Evolutionary conservation across 2,888 invertebrate species (phyloP), one percentile per base, ranked within the genome.

Genomic region (Graphium colonna): DNA sequence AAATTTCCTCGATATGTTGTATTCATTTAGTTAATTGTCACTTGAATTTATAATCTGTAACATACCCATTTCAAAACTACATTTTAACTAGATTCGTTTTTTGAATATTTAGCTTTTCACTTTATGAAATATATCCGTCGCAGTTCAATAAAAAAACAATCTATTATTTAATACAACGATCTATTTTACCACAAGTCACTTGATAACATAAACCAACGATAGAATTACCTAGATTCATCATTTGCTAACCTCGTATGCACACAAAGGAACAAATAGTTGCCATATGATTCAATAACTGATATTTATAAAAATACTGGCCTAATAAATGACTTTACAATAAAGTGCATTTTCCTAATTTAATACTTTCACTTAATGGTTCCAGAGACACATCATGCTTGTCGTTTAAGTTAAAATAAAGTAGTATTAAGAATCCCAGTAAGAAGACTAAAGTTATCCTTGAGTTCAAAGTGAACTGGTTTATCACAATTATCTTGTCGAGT

Each of bases 1-100:
- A 88, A 83, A 89, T 89, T 88, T 88, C 89, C 88, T 89, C 88
- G 88, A 77, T 60, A 62, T 21, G 49, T 53, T 49, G 53, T 53
- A 45, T 53, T 53, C 9, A 49, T 53, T 53, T 49, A 12, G 12
- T 17, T 58, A 65, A 13, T 36, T 9, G 10, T 31, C 31, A 31
- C 10, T 31, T 31, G 31, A 9, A 31, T 31, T 52, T 55, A 50
- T 60, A 61, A 63, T 17, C 21, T 33, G 36, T 13, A n/a, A 36
- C n/a, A 13, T 36, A 12, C 36, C 36, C 36, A 36, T 36, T 36
- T 12, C 36, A 36, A 12, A 36, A 36, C n/a, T 5, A 36, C 13
- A 13, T 36, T 36, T 36, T 12, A 31, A 31, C 8, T 31, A 31
- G 31, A 31, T 31, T 31, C 31, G 10, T 31, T 31, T 31, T 31